Percentiles rank a stretch among this genome's conserved stretches.
Conservation (phyloP, 2,888 invertebrate genomes). For the Trachelus stipa region DNA sequence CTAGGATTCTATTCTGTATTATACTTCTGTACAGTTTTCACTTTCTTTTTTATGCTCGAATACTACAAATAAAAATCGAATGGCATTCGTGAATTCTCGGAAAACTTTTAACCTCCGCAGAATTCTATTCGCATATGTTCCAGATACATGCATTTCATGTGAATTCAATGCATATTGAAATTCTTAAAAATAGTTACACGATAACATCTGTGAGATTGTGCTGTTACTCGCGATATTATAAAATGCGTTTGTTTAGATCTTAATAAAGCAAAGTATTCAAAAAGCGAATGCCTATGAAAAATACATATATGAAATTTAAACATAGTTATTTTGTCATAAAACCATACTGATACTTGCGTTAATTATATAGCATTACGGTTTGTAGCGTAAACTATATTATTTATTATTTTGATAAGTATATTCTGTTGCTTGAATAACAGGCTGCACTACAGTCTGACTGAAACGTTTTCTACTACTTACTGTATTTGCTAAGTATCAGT, state of each 20-base stretch:
- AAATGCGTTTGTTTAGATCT: background rate
- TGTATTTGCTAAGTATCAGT: background rate
- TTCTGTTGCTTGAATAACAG: background rate
- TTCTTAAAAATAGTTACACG: background rate
- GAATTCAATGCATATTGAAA: background rate
- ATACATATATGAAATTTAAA: background rate
- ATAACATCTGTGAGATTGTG: background rate
- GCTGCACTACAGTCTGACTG: background rate
- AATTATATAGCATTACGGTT: background rate
- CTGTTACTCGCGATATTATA: background rate
- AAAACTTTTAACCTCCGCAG: background rate
- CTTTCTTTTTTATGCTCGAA: background rate
- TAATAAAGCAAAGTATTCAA: background rate
- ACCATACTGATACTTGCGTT: background rate
- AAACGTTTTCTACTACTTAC: background rate
- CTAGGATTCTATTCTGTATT: background rate
- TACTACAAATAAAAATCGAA: background rate
- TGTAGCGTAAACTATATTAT: background rate
- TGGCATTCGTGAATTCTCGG: background rate
- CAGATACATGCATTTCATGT: background rate
- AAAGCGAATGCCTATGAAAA: background rate
- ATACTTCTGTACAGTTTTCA: background rate
- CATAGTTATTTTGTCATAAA: conserved; percentile 3
- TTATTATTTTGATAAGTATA: background rate
- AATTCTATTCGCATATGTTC: conserved; percentile 1